Evolutionary conservation across 2,888 invertebrate genomes (phyloP).

Genomic region (Chrysomela aeneicollis): DNA sequence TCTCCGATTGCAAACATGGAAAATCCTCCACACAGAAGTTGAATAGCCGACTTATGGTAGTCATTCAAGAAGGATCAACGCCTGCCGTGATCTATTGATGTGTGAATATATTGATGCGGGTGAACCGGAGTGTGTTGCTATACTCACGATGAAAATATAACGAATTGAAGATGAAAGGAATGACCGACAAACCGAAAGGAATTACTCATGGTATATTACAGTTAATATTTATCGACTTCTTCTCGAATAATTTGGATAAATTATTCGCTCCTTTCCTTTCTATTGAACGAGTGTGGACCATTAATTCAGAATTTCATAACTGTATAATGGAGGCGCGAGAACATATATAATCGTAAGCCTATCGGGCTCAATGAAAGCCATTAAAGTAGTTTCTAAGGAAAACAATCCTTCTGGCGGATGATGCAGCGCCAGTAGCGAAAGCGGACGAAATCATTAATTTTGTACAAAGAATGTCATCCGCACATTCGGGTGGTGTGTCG

Average conservation of each 20-base stretch:
- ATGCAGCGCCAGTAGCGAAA: slow-evolving; percentile 12
- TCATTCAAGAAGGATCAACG: slow-evolving; percentile 37
- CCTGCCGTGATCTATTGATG: slow-evolving; percentile 35
- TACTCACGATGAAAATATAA: slow-evolving; percentile 27
- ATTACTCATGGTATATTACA: background rate
- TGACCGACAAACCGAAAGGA: background rate
- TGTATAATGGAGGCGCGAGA: slow-evolving; percentile 11
- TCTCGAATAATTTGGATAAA: background rate
- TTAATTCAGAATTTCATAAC: slow-evolving; percentile 19
- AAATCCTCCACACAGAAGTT: slow-evolving; percentile 31
- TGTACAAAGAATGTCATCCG: slow-evolving; percentile 57
- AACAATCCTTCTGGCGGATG: slow-evolving; percentile 24
- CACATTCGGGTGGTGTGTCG: slow-evolving; percentile 56
- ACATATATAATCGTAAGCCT: slow-evolving; percentile 15
- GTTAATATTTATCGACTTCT: background rate
- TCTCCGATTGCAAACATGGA: slow-evolving; percentile 30
- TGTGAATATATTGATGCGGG: slow-evolving; percentile 35
- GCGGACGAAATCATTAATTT: slow-evolving; percentile 55
- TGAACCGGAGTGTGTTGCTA: slow-evolving; percentile 25
- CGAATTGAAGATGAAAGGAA: background rate
- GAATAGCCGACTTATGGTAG: slow-evolving; percentile 39
- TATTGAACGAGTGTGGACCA: background rate
- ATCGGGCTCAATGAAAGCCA: slow-evolving; percentile 25
- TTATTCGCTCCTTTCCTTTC: background rate
- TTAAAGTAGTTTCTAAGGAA: slow-evolving; percentile 41